Evolutionary conservation across 1,140 invertebrate genomes (phyloP), one percentile per base, ranked within the genome.

Genomic region (Sinonovacula constricta): DNA sequence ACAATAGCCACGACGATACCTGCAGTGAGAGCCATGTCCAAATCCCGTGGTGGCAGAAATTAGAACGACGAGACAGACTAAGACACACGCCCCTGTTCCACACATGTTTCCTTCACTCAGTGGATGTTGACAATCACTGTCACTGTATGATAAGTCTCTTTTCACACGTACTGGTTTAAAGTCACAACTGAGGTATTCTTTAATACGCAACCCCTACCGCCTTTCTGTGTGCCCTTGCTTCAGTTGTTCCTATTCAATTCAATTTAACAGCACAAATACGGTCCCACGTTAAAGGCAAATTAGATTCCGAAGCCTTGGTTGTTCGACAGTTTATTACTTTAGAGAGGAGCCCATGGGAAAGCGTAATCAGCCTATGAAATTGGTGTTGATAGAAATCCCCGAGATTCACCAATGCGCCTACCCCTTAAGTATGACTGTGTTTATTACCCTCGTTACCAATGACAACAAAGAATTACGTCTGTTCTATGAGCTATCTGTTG

Each of bases 221-320:
- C 57, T 49, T 54, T 39, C 24, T 18, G 66, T 28, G 60, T 18
- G 34, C 34, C 30, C 68, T 71, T 59, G 57, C 54, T 56, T 59
- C 57, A 71, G 31, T 59, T 59, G 68, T 33, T 71, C 49, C 54
- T 39, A 57, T 71, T 71, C 68, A 71, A 71, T 71, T 71, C 68
- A 71, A 71, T 71, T 71, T 71, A 53, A 71, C 68, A 56, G 36
- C 54, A 71, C 68, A 59, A 59, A 36, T 39, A 60, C 34, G 31
- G 68, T 71, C 54, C 68, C 68, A 31, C 53, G 68, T 60, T 71
- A 30, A 51, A 56, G 68, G 68, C 31, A 71, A 71, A 71, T 71
- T 71, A 39, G 68, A 71, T 71, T 71, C 57, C 34, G 31, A 71
- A 71, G 34, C 39, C 67, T 59, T 57, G 57, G 68, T 71, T 71